Conservation (phyloP, 2,888 invertebrate species). For the Leptopterna dolabrata region DNA sequence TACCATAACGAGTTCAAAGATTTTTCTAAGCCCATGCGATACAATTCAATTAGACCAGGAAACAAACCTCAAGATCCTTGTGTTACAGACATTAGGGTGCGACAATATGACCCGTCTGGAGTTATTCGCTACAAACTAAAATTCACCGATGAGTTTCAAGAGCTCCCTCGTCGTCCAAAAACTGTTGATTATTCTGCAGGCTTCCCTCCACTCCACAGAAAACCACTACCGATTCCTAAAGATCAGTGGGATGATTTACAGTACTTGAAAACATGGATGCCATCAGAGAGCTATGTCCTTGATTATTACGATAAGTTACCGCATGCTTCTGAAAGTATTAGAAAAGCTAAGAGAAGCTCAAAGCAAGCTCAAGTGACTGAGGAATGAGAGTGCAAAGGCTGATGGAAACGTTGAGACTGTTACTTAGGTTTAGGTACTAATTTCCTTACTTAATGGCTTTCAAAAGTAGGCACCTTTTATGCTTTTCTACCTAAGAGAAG, state of each 20-base stretch:
- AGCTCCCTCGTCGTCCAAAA: slow-evolving; percentile 15
- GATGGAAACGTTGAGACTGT: not conserved
- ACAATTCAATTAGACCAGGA: slow-evolving; percentile 47
- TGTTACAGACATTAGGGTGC: slow-evolving; percentile 39
- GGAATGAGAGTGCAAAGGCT: not conserved
- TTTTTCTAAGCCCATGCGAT: not conserved
- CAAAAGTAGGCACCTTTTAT: not conserved
- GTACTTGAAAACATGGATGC: slow-evolving; percentile 21
- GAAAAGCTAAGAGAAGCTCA: slow-evolving; percentile 6
- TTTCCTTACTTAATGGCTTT: not conserved
- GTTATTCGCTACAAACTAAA: slow-evolving; percentile 21
- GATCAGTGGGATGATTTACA: slow-evolving; percentile 40
- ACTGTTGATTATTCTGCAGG: not conserved
- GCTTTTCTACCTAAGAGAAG: too few species aligned
- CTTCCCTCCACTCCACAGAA: not conserved
- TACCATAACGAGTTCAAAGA: slow-evolving; percentile 9
- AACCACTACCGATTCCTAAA: not conserved
- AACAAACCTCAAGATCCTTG: slow-evolving; percentile 30
- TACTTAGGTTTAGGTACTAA: not conserved
- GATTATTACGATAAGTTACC: slow-evolving; percentile 38
- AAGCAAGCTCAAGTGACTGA: not conserved
- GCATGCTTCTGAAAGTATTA: not conserved
- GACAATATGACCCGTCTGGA: not conserved
- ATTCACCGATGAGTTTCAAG: not conserved
- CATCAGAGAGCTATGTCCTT: not conserved